Base-by-base conservation (phyloP, 2,797 vertebrate species). In the Notamacropus eugenii region DNA sequence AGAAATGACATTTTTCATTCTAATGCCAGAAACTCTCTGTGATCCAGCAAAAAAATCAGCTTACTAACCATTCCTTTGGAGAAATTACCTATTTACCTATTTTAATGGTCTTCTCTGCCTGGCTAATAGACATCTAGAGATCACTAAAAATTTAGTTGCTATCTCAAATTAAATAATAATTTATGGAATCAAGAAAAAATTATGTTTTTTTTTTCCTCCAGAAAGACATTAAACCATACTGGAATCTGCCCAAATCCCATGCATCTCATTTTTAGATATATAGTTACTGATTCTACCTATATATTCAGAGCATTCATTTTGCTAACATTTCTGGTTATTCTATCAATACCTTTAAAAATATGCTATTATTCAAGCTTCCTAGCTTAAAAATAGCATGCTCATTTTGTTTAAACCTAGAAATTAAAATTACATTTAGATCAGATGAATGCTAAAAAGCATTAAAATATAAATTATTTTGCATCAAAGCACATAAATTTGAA, bases 401-500 rank as follows among this genome's bases (percentile, higher is more conserved):
- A 24, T 46, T 82, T 82, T 82, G 19, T 82, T 82, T 82, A 82
- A 82, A 27, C 8, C 40, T 82, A 46, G 24, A 29, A 13, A 59
- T 22, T 92, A 67, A 24, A 92, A 16, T 93, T 95, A 93, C 90
- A 92, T 92, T 95, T 93, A 96, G 54, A 90, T 74, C 1, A 92
- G 90, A 97, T 93, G 55, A 96, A 22, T 91, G 19, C n/a, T 93
- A 52, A 93, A 74, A 97, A 96, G 50, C 56, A 95, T 74, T 87
- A 93, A 62, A 95, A 95, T 57, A 6, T 91, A 93, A 96, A 90
- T 91, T 34, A 54, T 55, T 90, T 58, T 55, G 1, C 50, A 93
- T 93, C 52, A 11, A 31, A n/a, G 27, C 87, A 91, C 31, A 95
- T 14, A 93, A 92, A 52, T 55, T 46, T 62, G 54, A 95, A 95